Evolutionary conservation across 64 coral and sea anemone species (phyloP).

Genomic region (Pocillopora verrucosa): DNA sequence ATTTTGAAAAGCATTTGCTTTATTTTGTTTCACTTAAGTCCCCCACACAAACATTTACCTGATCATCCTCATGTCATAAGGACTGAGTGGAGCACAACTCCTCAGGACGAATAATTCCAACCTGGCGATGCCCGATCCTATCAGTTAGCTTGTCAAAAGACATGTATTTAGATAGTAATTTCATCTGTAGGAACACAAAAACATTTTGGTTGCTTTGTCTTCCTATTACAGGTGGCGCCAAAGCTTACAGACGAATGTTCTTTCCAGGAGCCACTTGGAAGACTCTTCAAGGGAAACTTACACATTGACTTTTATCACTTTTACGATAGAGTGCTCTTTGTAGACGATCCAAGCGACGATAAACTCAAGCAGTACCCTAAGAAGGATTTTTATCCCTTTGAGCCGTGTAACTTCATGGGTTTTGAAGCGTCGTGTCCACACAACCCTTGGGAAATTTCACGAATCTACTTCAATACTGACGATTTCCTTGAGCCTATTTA

Average conservation of each 20-base stretch:
- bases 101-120: too few relatives aligned
- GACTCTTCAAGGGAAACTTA: conserved; percentile 50
- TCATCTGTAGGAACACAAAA: neutral
- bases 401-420: conserved; percentile 71
- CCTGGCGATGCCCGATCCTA: too few relatives aligned
- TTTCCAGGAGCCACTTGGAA: conserved; percentile 81
- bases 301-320: conserved; percentile 82
- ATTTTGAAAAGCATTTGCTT: too few relatives aligned
- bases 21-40: too few relatives aligned
- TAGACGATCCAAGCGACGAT: conserved; percentile 67
- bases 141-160: too few relatives aligned
- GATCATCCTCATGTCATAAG: too few relatives aligned
- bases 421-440: conserved; percentile 54
- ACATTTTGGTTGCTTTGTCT: neutral
- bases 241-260: conserved; percentile 68
- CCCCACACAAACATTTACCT: too few relatives aligned
- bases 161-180: too few relatives aligned
- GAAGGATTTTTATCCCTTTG: conserved; percentile 79
- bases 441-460: conserved; percentile 63
- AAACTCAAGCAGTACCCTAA: conserved; percentile 61
- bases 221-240: conserved; percentile 44
- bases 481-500: conserved; percentile 25
- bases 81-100: too few relatives aligned
- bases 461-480: conserved; percentile 51
- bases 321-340: conserved; percentile 48